Evolutionary conservation across 2,888 invertebrate genomes (phyloP).

Genomic region (Sycophila texana): DNA sequence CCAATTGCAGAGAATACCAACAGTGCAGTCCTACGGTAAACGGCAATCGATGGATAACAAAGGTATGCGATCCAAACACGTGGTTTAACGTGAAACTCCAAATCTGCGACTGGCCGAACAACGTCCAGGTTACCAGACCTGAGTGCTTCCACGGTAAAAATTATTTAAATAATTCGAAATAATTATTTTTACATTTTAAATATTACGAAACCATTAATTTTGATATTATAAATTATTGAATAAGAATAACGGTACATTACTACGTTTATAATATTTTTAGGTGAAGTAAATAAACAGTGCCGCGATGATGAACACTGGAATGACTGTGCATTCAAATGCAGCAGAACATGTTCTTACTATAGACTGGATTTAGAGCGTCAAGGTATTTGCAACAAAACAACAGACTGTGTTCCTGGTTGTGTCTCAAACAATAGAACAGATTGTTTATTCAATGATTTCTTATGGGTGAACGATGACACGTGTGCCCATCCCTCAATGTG

Average conservation of each 20-base stretch:
- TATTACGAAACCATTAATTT: not conserved
- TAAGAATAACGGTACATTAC: not conserved
- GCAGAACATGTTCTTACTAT: constrained; percentile 83
- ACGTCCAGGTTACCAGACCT: constrained; percentile 79
- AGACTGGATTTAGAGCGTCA: constrained; percentile 70
- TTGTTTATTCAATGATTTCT: constrained; percentile 79
- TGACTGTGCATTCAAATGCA: constrained; percentile 85
- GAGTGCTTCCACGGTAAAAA: constrained; percentile 75
- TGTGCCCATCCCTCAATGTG: constrained; percentile 87
- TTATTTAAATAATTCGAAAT: too few species aligned
- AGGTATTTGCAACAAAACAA: constrained; percentile 66
- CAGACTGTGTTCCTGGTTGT: constrained; percentile 73
- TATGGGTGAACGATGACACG: constrained; percentile 84
- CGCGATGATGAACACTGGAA: constrained; percentile 78
- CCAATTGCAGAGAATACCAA: constrained; percentile 84
- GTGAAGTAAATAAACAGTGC: constrained; percentile 53
- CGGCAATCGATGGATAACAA: constrained; percentile 71
- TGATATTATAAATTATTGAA: not conserved
- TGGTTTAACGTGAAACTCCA: constrained; percentile 82
- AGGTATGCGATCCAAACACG: constrained; percentile 81
- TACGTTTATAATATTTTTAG: constrained; percentile 47
- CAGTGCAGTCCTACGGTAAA: constrained; percentile 79
- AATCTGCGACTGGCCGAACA: constrained; percentile 82
- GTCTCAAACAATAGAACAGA: constrained; percentile 57
- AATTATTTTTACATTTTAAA: not conserved